Conservation (phyloP, 1,140 invertebrate species). For the Cepaea nemoralis region DNA sequence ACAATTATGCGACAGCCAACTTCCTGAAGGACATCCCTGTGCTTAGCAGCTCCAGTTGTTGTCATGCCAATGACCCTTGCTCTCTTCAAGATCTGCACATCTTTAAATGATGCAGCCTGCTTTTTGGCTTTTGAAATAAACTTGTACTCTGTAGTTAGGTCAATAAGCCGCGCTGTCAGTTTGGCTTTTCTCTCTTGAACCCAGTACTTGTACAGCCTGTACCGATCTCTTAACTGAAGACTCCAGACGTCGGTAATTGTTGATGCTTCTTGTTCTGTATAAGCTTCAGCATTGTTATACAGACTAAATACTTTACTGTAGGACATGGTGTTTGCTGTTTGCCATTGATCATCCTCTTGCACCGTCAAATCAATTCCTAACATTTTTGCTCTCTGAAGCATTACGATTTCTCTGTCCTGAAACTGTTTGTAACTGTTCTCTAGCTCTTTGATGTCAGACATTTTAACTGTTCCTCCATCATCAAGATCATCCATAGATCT, state of each 20-base stretch:
- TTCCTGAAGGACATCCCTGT: conserved; percentile 46
- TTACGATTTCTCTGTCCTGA: conserved; percentile 15
- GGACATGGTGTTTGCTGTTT: conserved; percentile 29
- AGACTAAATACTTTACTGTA: conserved; percentile 42
- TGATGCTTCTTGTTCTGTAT: conserved; percentile 38
- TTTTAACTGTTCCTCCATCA: conserved; percentile 8
- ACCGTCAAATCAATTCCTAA: background rate
- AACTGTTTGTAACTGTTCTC: conserved; percentile 42
- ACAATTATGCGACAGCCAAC: conserved; percentile 59
- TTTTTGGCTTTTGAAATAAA: background rate
- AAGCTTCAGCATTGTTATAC: conserved; percentile 38
- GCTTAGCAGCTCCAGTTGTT: conserved; percentile 62
- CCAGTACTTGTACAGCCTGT: conserved; percentile 43
- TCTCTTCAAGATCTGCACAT: conserved; percentile 37
- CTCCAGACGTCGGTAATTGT: conserved; percentile 35
- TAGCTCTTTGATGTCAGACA: conserved; percentile 34
- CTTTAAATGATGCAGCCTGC: conserved; percentile 34
- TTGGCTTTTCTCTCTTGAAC: conserved; percentile 1
- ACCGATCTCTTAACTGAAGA: conserved; percentile 18
- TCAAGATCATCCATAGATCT: background rate
- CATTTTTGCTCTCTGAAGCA: conserved; percentile 19
- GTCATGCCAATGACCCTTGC: conserved; percentile 60
- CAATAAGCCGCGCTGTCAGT: background rate
- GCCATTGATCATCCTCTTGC: background rate
- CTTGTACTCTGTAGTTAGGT: conserved; percentile 14